Evolutionary conservation across 2,888 invertebrate genomes (phyloP).

Genomic region (Apotomis betuletana): DNA sequence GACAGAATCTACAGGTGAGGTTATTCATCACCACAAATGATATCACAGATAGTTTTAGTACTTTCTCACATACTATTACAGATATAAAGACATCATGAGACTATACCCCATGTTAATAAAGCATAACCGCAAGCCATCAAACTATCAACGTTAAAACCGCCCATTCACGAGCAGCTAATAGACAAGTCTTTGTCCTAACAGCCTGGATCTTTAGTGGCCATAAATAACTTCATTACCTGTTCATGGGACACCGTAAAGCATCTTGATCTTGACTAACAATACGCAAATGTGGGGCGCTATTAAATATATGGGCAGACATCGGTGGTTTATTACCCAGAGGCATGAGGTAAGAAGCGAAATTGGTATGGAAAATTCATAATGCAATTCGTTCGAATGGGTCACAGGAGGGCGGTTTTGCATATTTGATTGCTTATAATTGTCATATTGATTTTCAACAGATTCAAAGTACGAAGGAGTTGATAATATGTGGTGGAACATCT

Average conservation of each 20-base stretch:
- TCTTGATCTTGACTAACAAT: slow-evolving; percentile 78
- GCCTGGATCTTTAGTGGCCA: slow-evolving; percentile 60
- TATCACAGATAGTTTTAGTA: too few species aligned
- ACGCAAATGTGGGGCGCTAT: slow-evolving; percentile 74
- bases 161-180: slow-evolving; percentile 39
- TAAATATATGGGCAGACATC: slow-evolving; percentile 71
- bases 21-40: too few species aligned
- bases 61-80: too few species aligned
- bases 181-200: slow-evolving; percentile 39
- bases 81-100: too few species aligned
- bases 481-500: not conserved
- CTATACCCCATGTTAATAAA: slow-evolving; percentile 40
- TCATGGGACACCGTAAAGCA: slow-evolving; percentile 66
- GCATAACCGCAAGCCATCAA: slow-evolving; percentile 43
- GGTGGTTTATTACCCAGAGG: slow-evolving; percentile 65
- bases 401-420: slow-evolving; percentile 4
- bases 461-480: not conserved
- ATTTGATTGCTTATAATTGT: not conserved
- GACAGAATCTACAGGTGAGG: too few species aligned
- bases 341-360: slow-evolving; percentile 23
- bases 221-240: slow-evolving; percentile 81
- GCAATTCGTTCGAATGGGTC: not conserved
- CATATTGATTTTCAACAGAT: not conserved
- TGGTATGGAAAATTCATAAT: slow-evolving; percentile 20
- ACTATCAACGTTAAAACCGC: slow-evolving; percentile 36